phyloP scores from a whole-genome alignment of 2,797 vertebrate species.

The Paratrypauchen microcephalus region DNA sequence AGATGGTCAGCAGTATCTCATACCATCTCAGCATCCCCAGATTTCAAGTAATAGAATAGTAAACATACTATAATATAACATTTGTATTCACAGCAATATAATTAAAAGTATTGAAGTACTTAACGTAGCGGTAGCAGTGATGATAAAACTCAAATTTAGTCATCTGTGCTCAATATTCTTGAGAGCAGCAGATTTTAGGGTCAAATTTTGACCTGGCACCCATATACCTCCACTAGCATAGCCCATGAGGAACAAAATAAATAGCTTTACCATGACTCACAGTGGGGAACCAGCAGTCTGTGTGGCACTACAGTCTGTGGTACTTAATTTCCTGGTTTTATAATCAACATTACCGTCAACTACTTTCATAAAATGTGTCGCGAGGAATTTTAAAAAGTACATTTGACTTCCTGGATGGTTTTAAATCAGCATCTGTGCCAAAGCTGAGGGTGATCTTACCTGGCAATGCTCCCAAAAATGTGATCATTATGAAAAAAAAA shows the following conservation, averaged over 20 bases:
- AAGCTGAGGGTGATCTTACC: conserved; percentile 43
- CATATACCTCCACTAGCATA: neutral
- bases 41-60: no score
- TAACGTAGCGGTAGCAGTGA: neutral
- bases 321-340: conserved; percentile 36
- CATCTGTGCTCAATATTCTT: neutral
- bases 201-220: neutral
- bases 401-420: conserved; percentile 25
- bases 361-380: conserved; percentile 24
- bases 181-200: neutral
- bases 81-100: no score
- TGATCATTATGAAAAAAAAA: conserved; percentile 46
- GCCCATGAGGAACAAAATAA: neutral
- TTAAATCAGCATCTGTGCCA: conserved; percentile 55
- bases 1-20: no score
- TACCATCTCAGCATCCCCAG: no score
- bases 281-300: conserved; percentile 8
- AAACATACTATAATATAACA: no score
- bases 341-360: conserved; percentile 20
- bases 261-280: conserved; percentile 2
- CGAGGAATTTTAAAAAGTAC: neutral
- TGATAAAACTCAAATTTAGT: neutral
- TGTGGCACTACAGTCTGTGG: conserved; percentile 11
- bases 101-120: no score
- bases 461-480: conserved; percentile 60